These are phyloP conservation scores for Lochmaea crataegi DNA, from an alignment of 2,888 invertebrate species.

Conservation along the genomic window DNA sequence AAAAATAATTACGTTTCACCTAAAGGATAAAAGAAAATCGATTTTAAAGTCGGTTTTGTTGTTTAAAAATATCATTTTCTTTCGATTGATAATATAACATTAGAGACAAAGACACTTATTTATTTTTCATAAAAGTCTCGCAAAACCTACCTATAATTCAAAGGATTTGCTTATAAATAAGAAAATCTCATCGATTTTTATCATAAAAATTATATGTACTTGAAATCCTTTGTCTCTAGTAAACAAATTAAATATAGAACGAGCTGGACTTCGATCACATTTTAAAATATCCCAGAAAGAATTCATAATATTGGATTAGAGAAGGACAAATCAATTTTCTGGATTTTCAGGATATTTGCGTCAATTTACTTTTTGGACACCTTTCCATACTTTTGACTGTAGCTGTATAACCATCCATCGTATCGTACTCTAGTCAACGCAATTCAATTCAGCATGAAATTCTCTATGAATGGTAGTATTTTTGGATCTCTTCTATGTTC, in stretches of 20 bases:
- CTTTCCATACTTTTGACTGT: too few relatives aligned
- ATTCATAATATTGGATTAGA: background rate
- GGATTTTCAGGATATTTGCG: too few relatives aligned
- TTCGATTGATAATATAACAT: background rate
- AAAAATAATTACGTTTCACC: too few relatives aligned
- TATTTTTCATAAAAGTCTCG: background rate
- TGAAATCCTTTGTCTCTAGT: background rate
- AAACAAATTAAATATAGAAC: conserved; percentile 4
- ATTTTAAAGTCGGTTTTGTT: background rate
- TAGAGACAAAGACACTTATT: background rate
- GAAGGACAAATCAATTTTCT: too few relatives aligned
- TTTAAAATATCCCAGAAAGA: background rate
- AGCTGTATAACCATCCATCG: too few relatives aligned
- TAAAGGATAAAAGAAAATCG: background rate
- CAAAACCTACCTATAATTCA: background rate
- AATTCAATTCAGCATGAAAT: too few relatives aligned
- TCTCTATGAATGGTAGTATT: too few relatives aligned
- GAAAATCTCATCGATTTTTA: background rate
- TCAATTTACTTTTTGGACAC: too few relatives aligned
- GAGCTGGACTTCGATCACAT: background rate
- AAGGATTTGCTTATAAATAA: background rate
- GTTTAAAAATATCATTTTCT: background rate
- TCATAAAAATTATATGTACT: background rate
- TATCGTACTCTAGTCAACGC: too few relatives aligned
- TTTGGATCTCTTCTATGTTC: too few relatives aligned